Base-by-base conservation (phyloP, 2,113 vertebrate genomes). In the Petroica traversi region DNA sequence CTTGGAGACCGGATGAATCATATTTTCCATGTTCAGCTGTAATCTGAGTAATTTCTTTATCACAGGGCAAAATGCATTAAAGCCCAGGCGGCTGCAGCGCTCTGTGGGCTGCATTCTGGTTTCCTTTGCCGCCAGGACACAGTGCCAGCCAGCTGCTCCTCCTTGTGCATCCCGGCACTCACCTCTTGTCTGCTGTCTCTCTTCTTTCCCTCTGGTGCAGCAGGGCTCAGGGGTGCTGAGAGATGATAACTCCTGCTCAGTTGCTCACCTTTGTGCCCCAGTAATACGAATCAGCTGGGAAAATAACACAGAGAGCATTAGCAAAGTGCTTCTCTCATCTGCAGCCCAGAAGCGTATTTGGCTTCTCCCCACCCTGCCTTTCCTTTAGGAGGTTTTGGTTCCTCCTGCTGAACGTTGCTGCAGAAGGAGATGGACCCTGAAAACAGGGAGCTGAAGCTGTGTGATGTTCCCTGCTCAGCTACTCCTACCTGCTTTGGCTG, bases 361-460 rank as follows among this genome's bases (percentile, higher is more conserved):
- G 12, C 22, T 36, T 8, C 38, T 85, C n/a, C 11, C 36, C n/a
- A 8, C 28, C 19, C 51, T 38, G 61, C 40, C 49, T 54, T 64
- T 40, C 33, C 38, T 77, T 69, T 11, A 7, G 24, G 41, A 24
- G 6, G 14, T 25, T 90, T 90, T 36, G 24, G 13, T 71, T 88
- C 43, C 8, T 74, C 19, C 28, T 64, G 36, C 49, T 34, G 63
- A 57, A 31, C 0, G 0, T 29, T 59, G 54, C 45, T 74, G 41
- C 48, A 54, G 64, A 58, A 59, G 25, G 46, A 92, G 55, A 62
- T 66, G 48, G 48, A 72, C 62, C 2, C 0, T 17, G 12, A 45
- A 55, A 58, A 40, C 0, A 0, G 13, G 20, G 31, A 83, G 33
- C 38, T 88, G 31, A 0, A 0, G 0, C 5, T 14, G 40, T 19